Base-by-base conservation (phyloP, 1,140 invertebrate genomes). In the Grapholita molesta region DNA sequence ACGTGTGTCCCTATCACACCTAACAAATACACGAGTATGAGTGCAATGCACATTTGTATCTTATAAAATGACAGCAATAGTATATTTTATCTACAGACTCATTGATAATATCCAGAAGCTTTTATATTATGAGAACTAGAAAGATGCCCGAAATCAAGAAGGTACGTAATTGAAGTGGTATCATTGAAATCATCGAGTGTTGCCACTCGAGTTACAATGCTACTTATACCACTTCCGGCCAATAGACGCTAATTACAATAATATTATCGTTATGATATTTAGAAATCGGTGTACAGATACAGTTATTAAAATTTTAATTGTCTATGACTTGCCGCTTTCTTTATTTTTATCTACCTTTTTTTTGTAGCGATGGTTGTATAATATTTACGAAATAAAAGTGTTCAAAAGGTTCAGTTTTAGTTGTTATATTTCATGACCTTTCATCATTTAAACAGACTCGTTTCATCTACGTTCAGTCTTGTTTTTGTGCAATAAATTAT, bases 181-280 rank as follows among this genome's bases (percentile, higher is more conserved):
- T 61, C 55, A 61, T 30, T 61, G n/a, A 61, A 61, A 23, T 25
- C 24, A 30, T 61, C 55, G n/a, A 57, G 24, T 30, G 53, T 30
- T 30, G 55, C 55, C n/a, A 61, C 55, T 61, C 12, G 12, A 61
- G 6, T 28, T 6, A 30, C n/a, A 55, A 30, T 18, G 24, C 25
- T 28, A 61, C 25, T 61, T 61, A 61, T 61, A 28, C 8, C n/a
- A 61, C 55, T 61, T 28, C 24, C 53, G n/a, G 3, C 18, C 2
- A 32, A 61, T 61, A n/a, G 55, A 61, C 25, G n/a, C 55, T 61
- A 61, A 61, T 61, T 61, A 30, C n/a, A 61, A 61, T 61, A 61
- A 61, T 15, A 61, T 66, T 48, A 48, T 48, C 42, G 8, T 21
- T 9, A 48, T 15, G 38, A n/a, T 48, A 48, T 48, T 48, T 18